These are phyloP conservation scores for Hydrotaea diabolus DNA, from an alignment of 2,888 invertebrate genomes.

Conservation along the genomic window DNA sequence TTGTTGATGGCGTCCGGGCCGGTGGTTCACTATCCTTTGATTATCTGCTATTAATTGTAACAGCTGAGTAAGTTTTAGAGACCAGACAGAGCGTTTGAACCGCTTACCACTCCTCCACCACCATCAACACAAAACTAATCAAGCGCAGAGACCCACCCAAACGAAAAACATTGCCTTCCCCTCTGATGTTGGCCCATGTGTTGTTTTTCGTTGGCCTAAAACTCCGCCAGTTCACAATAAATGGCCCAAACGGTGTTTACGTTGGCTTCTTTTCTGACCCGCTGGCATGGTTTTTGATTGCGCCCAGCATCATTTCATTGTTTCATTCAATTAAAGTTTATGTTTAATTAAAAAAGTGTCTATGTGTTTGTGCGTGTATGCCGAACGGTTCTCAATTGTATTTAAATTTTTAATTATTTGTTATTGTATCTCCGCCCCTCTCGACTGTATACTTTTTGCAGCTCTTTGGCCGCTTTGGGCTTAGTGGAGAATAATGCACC, in stretches of 20 bases:
- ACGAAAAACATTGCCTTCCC: too few relatives aligned
- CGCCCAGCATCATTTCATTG: background rate
- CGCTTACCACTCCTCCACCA: background rate
- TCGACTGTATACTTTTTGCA: slow-evolving; percentile 78
- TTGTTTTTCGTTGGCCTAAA: too few relatives aligned
- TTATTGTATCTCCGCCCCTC: slow-evolving; percentile 25
- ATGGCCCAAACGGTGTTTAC: background rate
- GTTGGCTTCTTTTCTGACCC: background rate
- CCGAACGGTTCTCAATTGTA: background rate
- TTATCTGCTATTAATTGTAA: slow-evolving; percentile 88
- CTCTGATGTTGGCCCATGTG: too few relatives aligned
- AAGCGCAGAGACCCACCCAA: too few relatives aligned
- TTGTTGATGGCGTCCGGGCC: slow-evolving; percentile 87
- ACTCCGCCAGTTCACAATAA: too few relatives aligned
- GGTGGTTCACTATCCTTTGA: slow-evolving; percentile 92
- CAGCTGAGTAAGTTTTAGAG: slow-evolving; percentile 88
- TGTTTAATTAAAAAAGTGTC: background rate
- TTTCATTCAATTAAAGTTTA: slow-evolving; percentile 27
- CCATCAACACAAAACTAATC: background rate
- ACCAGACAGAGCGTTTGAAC: background rate
- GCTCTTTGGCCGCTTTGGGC: slow-evolving; percentile 91
- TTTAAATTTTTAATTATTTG: slow-evolving; percentile 45
- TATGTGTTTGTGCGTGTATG: background rate
- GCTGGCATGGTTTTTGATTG: too few relatives aligned
- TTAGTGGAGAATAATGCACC: slow-evolving; percentile 91